phyloP scores from a whole-genome alignment of 2,113 vertebrate genomes.

The Datnioides undecimradiatus region DNA sequence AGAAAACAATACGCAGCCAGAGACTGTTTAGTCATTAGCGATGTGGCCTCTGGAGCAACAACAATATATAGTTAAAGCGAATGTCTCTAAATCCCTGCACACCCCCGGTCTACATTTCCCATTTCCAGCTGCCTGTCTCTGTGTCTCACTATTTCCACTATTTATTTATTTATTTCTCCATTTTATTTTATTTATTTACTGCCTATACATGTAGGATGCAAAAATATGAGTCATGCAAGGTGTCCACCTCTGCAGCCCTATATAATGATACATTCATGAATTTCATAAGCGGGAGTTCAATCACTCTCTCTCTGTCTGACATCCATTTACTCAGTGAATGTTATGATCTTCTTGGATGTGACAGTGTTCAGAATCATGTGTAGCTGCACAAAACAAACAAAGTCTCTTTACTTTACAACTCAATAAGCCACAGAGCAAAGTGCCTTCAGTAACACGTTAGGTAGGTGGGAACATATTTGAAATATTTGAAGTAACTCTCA shows the following conservation, averaged over 20 bases:
- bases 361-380: background rate
- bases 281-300: background rate
- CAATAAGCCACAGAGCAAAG: too few species aligned
- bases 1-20: slow-evolving; percentile 52
- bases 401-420: too few species aligned
- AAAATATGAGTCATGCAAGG: slow-evolving; percentile 12
- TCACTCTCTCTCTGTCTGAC: background rate
- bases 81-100: slow-evolving; percentile 31
- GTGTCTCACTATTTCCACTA: background rate
- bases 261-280: background rate
- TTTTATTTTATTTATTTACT: background rate
- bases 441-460: too few species aligned
- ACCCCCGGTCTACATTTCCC: background rate
- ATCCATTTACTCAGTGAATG: background rate
- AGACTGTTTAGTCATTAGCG: slow-evolving; percentile 46
- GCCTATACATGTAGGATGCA: background rate
- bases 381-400: too few species aligned
- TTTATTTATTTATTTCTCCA: background rate
- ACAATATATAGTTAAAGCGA: slow-evolving; percentile 39
- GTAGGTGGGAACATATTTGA: too few species aligned
- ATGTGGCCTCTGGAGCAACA: slow-evolving; percentile 47
- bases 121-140: slow-evolving; percentile 10
- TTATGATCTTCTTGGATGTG: background rate
- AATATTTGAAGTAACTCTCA: too few species aligned
- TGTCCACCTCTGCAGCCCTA: background rate